phyloP scores from a whole-genome alignment of 2,797 vertebrate species.

The Acridotheres tristis region DNA sequence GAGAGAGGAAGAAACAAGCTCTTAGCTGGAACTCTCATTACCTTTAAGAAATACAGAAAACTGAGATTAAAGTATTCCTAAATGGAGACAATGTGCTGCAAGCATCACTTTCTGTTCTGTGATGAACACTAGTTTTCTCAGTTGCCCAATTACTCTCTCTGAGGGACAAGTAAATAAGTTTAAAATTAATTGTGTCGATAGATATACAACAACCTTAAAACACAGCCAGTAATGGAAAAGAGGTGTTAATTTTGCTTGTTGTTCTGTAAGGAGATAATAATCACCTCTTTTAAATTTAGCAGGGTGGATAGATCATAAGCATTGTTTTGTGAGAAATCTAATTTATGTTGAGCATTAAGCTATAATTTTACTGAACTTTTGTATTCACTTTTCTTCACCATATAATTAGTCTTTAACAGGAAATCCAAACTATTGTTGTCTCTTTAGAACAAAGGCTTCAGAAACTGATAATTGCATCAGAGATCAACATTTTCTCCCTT shows the following conservation, averaged over 20 bases:
- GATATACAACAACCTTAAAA: conserved; percentile 18
- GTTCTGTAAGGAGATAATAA: conserved; percentile 56
- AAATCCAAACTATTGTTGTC: conserved; percentile 68
- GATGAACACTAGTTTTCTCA: background rate
- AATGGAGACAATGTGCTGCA: background rate
- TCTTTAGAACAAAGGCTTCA: conserved; percentile 62
- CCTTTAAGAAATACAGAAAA: conserved; percentile 7
- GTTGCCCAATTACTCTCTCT: background rate
- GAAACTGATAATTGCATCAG: conserved; percentile 64
- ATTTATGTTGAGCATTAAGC: conserved; percentile 67
- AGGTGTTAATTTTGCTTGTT: conserved; percentile 47
- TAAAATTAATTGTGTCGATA: conserved; percentile 53
- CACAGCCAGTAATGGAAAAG: conserved; percentile 12
- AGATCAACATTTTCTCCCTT: conserved; percentile 36
- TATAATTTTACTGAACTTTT: conserved; percentile 69
- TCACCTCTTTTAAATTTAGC: conserved; percentile 59
- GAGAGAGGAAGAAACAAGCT: background rate
- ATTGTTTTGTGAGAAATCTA: conserved; percentile 65
- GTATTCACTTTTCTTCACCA: conserved; percentile 64
- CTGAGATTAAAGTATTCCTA: background rate
- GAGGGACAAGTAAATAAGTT: background rate
- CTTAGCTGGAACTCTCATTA: background rate
- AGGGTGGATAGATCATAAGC: conserved; percentile 18
- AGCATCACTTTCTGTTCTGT: background rate
- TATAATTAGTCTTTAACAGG: conserved; percentile 70